Base-by-base conservation (phyloP, 2,113 vertebrate species). In the Tetraodon nigroviridis region DNA sequence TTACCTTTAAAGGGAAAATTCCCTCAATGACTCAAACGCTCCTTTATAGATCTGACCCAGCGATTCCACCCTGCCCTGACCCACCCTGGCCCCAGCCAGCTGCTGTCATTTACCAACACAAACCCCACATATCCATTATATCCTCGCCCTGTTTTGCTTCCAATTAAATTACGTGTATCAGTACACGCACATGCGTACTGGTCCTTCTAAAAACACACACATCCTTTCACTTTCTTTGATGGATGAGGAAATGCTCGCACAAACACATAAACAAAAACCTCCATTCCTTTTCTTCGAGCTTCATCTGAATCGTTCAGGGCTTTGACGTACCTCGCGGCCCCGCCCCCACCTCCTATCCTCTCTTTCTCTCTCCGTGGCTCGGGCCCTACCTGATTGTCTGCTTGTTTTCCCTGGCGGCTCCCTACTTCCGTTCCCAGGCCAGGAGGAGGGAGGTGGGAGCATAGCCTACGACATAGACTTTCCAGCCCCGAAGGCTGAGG, bases 341-440 rank as follows among this genome's bases (percentile, higher is more conserved):
- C 69, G 41, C 76, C 85, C 57, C 48, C 55, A n/a, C 51, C 46
- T 73, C 68, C 64, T 77, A 22, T 67, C 58, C 72, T 79, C 80
- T 72, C 77, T 61, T 59, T 76, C 57, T 71, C 57, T 73, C 55
- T 71, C 75, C 76, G 58, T 55, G 44, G 51, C 75, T 79, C 65
- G 49, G 63, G 56, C 83, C 79, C 90, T 96, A 99, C 96, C 96
- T 98, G 95, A 98, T 99, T 96, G 93, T 98, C 93, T 93, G 92
- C 92, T 93, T 96, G 93, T 95, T 97, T 96, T 96, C 94, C 94
- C 95, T 93, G 92, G 92, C 90, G 93, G 93, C 93, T 94, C 89
- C 89, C 90, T 79, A 92, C 92, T 97, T 98, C 95, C 95, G 95
- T 99, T 98, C 95, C 95, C 95, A 98, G 89, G 90, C 89, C 92